Evolutionary conservation across 2,797 vertebrate species (phyloP).

Genomic region (Moxostoma hubbsi): DNA sequence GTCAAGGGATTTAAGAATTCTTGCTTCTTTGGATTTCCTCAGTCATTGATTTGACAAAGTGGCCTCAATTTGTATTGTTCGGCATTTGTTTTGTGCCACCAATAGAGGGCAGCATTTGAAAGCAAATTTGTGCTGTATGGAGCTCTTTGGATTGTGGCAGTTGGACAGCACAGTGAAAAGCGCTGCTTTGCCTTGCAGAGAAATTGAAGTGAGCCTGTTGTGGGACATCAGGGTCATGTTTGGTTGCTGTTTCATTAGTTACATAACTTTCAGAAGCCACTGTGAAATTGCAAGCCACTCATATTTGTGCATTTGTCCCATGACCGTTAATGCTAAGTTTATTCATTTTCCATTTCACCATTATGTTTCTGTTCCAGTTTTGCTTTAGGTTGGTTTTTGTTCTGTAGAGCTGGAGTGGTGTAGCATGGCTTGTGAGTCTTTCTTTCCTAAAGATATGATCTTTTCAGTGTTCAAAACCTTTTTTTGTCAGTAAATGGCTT

Average conservation of each 20-base stretch:
- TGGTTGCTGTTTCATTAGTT: background rate
- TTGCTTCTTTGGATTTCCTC: background rate
- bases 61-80: background rate
- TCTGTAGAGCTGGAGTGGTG: constrained; percentile 10
- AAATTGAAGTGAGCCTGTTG: constrained; percentile 24
- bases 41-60: background rate
- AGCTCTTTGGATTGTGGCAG: constrained; percentile 26
- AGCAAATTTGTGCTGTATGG: constrained; percentile 34
- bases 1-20: background rate
- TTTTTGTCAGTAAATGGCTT: constrained; percentile 2
- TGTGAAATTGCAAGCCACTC: background rate
- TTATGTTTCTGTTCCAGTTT: background rate
- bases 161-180: constrained; percentile 54
- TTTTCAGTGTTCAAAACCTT: background rate
- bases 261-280: background rate
- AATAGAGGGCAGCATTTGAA: constrained; percentile 75
- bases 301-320: constrained; percentile 1
- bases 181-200: constrained; percentile 67
- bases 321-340: background rate
- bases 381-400: background rate
- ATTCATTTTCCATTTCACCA: background rate
- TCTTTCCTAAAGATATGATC: background rate
- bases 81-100: constrained; percentile 52
- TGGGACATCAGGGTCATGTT: background rate
- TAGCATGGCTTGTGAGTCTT: background rate